These are phyloP conservation scores for Anabas testudineus DNA, from an alignment of 2,797 vertebrate species.

Conservation along the genomic window DNA sequence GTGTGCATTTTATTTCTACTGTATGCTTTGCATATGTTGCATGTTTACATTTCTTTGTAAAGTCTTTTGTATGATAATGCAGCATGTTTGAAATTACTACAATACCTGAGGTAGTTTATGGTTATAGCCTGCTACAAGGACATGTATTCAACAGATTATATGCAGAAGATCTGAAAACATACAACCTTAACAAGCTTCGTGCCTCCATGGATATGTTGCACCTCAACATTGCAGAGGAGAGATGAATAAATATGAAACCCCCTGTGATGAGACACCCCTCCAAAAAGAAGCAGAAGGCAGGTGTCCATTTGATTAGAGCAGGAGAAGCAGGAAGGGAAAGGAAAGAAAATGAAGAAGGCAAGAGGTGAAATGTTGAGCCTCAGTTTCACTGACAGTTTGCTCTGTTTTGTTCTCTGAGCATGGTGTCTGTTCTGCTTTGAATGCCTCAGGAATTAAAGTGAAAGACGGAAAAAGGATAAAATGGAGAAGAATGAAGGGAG, in stretches of 20 bases:
- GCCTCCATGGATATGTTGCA: slow-evolving; percentile 53
- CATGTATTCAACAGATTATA: slow-evolving; percentile 8
- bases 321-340: slow-evolving; percentile 16
- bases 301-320: slow-evolving; percentile 40
- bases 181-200: slow-evolving; percentile 50
- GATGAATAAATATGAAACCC: slow-evolving; percentile 21
- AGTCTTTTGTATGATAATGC: slow-evolving; percentile 25
- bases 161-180: slow-evolving; percentile 42
- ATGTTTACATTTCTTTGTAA: slow-evolving; percentile 11
- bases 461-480: slow-evolving; percentile 41
- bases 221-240: slow-evolving; percentile 43
- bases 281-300: slow-evolving; percentile 23
- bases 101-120: background rate
- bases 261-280: slow-evolving; percentile 18
- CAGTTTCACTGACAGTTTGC: slow-evolving; percentile 44
- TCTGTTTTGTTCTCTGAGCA: slow-evolving; percentile 55
- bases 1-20: background rate
- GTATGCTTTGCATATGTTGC: slow-evolving; percentile 16
- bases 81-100: slow-evolving; percentile 12
- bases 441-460: slow-evolving; percentile 60
- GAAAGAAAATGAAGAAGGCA: slow-evolving; percentile 42
- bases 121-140: slow-evolving; percentile 1
- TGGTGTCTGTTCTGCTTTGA: slow-evolving; percentile 52
- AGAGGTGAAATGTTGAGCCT: slow-evolving; percentile 50
- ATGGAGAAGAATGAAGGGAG: slow-evolving; percentile 49